A percentile compares a stretch with the other conserved stretches of the same genome.
phyloP scores from a whole-genome alignment of 2,797 vertebrate species.

The Catamblyrhynchus diadema region DNA sequence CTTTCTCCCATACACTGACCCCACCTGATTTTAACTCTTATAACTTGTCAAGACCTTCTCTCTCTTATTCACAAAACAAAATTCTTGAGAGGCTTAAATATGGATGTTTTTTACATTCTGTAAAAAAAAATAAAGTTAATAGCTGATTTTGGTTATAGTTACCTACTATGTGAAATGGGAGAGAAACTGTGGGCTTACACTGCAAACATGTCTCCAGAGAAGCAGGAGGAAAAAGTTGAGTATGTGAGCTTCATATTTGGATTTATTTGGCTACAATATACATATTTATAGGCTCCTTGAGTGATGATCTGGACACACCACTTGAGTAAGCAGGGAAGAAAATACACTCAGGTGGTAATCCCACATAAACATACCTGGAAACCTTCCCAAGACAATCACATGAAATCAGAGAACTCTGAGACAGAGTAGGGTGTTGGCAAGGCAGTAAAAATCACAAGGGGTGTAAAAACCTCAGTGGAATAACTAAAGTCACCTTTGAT shows the following conservation, averaged over 20 bases:
- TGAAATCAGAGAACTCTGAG: not conserved
- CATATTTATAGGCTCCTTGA: not conserved
- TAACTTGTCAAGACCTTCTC: not conserved
- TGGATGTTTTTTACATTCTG: not conserved
- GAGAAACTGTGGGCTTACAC: not conserved
- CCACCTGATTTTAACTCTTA: not conserved
- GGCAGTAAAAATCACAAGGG: not conserved
- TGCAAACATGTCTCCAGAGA: not conserved
- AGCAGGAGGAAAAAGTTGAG: not conserved
- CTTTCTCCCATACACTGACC: not conserved
- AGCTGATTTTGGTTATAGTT: not conserved
- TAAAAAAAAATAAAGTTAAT: not conserved
- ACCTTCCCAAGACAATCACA: not conserved
- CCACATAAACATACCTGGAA: not conserved
- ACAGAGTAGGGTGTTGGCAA: not conserved
- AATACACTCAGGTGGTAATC: not conserved
- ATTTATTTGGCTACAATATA: not conserved
- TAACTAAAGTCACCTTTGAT: not conserved
- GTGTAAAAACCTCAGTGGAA: not conserved
- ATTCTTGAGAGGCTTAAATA: not conserved
- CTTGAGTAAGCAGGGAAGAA: not conserved
- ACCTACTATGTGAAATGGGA: not conserved
- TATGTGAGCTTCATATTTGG: not conserved
- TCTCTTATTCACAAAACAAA: not conserved
- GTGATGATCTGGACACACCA: not conserved